Evolutionary conservation across 2,797 vertebrate genomes (phyloP).

Genomic region (Clarias fuscus): DNA sequence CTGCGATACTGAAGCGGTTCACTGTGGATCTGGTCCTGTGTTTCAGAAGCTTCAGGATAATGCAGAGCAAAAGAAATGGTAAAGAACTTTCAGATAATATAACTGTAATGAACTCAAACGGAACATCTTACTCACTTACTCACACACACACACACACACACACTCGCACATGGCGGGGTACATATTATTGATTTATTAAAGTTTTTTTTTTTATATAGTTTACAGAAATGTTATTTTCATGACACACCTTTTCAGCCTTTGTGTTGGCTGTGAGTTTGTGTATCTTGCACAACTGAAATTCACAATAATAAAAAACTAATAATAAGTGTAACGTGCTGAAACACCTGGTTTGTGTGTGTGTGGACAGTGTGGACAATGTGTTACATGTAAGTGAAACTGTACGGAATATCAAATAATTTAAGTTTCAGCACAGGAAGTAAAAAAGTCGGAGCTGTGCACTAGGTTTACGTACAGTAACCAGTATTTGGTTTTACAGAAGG

Average conservation of each 20-base stretch:
- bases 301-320: neutral
- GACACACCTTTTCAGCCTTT: neutral
- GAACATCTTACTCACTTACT: neutral
- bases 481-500: neutral
- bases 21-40: conserved; percentile 69
- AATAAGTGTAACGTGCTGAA: neutral
- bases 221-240: neutral
- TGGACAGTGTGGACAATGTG: no score
- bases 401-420: neutral
- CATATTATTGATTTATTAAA: neutral
- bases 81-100: conserved; percentile 36
- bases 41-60: conserved; percentile 61
- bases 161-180: no score
- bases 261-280: neutral
- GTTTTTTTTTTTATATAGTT: neutral
- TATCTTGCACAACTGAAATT: neutral
- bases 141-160: no score
- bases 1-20: conserved; percentile 64
- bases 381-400: neutral
- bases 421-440: neutral
- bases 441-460: neutral
- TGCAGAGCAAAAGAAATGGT: conserved; percentile 64
- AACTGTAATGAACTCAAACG: neutral
- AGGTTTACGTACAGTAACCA: neutral
- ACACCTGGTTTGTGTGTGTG: no score